These are phyloP conservation scores for Lydus trimaculatus DNA, from an alignment of 2,888 invertebrate species.

Conservation along the genomic window DNA sequence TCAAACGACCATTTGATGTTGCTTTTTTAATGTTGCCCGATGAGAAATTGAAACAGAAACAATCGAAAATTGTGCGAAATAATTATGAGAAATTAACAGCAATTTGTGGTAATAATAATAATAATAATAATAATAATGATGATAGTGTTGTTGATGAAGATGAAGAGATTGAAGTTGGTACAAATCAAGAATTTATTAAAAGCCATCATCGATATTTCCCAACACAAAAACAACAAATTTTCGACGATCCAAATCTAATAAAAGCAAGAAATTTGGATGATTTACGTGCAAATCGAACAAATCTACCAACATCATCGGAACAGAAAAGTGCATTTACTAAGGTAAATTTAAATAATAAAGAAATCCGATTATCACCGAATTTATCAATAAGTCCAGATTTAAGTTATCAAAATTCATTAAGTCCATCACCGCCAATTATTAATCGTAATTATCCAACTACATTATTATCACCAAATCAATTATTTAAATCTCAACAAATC, in stretches of 20 bases:
- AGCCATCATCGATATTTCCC: slow-evolving; percentile 46
- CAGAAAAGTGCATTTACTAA: slow-evolving; percentile 85
- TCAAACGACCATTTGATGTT: slow-evolving; percentile 87
- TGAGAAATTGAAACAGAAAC: slow-evolving; percentile 76
- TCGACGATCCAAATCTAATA: slow-evolving; percentile 64
- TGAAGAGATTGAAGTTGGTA: slow-evolving; percentile 54
- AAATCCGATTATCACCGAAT: slow-evolving; percentile 66
- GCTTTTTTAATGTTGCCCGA: slow-evolving; percentile 90
- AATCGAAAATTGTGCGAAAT: slow-evolving; percentile 63
- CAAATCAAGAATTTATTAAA: slow-evolving; percentile 40
- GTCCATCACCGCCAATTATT: slow-evolving; percentile 71
- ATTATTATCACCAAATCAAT: slow-evolving; percentile 63
- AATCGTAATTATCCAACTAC: slow-evolving; percentile 56
- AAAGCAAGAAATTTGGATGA: slow-evolving; percentile 64
- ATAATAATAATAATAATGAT: slow-evolving; percentile 50
- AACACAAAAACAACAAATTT: slow-evolving; percentile 65
- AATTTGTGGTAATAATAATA: slow-evolving; percentile 39
- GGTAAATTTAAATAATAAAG: slow-evolving; percentile 64
- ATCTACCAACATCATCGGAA: slow-evolving; percentile 64
- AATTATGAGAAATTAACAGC: slow-evolving; percentile 51
- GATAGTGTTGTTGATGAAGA: slow-evolving; percentile 53
- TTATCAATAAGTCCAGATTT: slow-evolving; percentile 80
- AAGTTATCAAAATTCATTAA: slow-evolving; percentile 79
- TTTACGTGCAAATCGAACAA: slow-evolving; percentile 57
- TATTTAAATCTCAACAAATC: slow-evolving; percentile 65